These are phyloP conservation scores for Labrus mixtus DNA, from an alignment of 2,113 vertebrate genomes.

Conservation along the genomic window DNA sequence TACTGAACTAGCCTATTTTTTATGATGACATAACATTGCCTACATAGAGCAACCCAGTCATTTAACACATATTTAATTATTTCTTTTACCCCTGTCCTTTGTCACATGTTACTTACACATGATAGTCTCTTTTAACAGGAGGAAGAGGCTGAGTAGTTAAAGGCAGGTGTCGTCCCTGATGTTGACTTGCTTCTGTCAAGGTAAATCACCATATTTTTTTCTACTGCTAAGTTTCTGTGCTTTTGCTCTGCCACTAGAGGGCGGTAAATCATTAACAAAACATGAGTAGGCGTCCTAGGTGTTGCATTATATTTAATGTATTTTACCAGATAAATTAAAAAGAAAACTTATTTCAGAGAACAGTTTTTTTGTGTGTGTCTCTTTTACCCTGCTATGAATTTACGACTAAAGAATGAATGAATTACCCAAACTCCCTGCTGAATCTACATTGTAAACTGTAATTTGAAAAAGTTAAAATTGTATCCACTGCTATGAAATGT, in stretches of 20 bases:
- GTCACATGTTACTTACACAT: constrained; percentile 7
- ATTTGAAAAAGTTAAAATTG: background rate
- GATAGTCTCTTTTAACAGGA: constrained; percentile 62
- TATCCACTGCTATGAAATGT: background rate
- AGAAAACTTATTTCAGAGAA: too few relatives aligned
- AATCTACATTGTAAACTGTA: constrained; percentile 3
- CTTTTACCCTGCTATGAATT: constrained; percentile 35
- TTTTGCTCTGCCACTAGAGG: constrained; percentile 65
- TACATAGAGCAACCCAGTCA: background rate
- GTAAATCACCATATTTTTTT: constrained; percentile 44
- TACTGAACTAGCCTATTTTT: background rate
- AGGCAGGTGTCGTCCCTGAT: constrained; percentile 9
- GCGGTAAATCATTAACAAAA: constrained; percentile 47
- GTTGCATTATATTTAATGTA: background rate
- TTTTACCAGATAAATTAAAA: too few relatives aligned
- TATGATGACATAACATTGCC: background rate
- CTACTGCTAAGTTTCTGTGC: background rate
- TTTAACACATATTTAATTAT: background rate
- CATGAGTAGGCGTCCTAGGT: background rate
- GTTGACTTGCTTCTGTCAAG: constrained; percentile 53
- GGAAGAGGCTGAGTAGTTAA: constrained; percentile 74
- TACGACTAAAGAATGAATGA: constrained; percentile 1
- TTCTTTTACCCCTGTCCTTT: background rate
- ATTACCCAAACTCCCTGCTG: background rate
- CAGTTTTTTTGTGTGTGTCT: background rate